Conservation (phyloP, 2,113 vertebrate species). For the Corythoichthys intestinalis region DNA sequence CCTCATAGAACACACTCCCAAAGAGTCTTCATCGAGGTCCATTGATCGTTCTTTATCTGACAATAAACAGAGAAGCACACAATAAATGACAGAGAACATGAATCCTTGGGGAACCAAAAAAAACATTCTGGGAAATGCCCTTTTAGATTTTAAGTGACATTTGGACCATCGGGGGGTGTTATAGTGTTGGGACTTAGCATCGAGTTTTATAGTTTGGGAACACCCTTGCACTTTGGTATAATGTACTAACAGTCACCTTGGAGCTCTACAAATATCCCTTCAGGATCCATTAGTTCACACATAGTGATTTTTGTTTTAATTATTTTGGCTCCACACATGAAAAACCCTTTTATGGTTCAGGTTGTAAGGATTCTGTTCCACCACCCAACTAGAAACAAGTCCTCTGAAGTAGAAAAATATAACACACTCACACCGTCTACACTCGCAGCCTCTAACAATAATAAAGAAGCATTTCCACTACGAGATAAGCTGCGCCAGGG, state of each 20-base stretch:
- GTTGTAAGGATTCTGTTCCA: too few species aligned
- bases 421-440: too few species aligned
- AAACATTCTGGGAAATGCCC: not conserved
- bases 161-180: not conserved
- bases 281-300: not conserved
- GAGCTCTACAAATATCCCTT: not conserved
- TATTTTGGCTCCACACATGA: too few species aligned
- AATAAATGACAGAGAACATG: not conserved
- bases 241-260: not conserved
- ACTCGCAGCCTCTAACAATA: too few species aligned
- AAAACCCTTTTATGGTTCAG: too few species aligned
- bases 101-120: not conserved
- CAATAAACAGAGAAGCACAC: conserved; percentile 9
- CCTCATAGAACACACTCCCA: conserved; percentile 63
- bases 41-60: conserved; percentile 67
- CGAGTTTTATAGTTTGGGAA: not conserved
- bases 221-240: not conserved
- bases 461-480: too few species aligned
- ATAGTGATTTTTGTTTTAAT: too few species aligned
- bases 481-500: too few species aligned
- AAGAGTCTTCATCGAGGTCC: conserved; percentile 71
- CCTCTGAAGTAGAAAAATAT: too few species aligned
- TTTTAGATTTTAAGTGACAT: not conserved
- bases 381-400: too few species aligned
- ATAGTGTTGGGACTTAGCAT: not conserved